phyloP scores from a whole-genome alignment of 2,113 vertebrate species.

The Anas platyrhynchos region DNA sequence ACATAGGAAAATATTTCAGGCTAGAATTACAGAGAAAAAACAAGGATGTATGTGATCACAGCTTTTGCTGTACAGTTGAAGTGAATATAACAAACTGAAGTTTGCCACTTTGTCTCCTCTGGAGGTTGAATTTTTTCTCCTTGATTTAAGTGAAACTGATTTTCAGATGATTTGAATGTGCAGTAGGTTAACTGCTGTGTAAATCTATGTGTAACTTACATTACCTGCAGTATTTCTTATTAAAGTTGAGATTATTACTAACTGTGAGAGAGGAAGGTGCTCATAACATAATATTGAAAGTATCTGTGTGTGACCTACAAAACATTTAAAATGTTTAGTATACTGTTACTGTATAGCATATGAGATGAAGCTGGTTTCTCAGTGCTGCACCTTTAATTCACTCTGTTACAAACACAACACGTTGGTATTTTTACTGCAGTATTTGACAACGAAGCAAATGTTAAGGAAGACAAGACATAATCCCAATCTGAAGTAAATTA shows the following conservation, averaged over 20 bases:
- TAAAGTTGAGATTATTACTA: background rate
- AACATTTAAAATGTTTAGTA: background rate
- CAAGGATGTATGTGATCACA: background rate
- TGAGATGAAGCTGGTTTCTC: background rate
- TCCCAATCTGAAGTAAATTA: background rate
- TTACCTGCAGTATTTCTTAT: no score
- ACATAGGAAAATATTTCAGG: background rate
- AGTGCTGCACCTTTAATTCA: background rate
- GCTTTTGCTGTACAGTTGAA: background rate
- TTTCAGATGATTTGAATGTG: background rate
- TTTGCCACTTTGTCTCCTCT: background rate
- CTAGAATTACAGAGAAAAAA: background rate
- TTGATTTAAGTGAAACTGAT: background rate
- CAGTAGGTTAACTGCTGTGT: background rate
- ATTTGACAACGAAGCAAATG: background rate
- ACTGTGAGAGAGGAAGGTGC: background rate
- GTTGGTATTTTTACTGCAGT: background rate
- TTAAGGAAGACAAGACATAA: background rate
- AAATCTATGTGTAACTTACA: background rate
- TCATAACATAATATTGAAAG: background rate
- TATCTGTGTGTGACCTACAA: background rate
- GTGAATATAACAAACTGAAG: background rate
- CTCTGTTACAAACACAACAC: background rate
- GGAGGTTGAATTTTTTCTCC: background rate
- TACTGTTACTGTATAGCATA: background rate